A percentile compares a stretch with the other conserved stretches of the same genome.
phyloP scores from a whole-genome alignment of 2,888 invertebrate species.

The Pemphredon lugubris region DNA sequence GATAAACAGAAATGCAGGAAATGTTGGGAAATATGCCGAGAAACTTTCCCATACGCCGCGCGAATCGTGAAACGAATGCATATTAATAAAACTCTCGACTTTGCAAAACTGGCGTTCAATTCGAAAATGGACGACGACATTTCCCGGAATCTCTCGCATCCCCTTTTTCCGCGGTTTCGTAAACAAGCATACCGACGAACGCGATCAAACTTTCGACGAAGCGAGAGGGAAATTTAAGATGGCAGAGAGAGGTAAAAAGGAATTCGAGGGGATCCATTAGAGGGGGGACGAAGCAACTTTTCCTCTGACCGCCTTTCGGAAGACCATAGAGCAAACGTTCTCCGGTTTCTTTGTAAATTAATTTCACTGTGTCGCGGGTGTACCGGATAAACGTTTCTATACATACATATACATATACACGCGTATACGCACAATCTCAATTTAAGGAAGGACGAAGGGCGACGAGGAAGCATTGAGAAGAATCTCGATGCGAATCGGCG shows the following conservation, averaged over 20 bases:
- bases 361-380: slow-evolving; percentile 12
- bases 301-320: background rate
- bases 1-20: slow-evolving; percentile 5
- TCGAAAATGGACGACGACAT: too few relatives aligned
- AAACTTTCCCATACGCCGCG: background rate
- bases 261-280: background rate
- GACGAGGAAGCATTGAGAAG: slow-evolving; percentile 19
- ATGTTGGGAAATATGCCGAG: too few relatives aligned
- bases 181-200: background rate
- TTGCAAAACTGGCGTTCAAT: background rate
- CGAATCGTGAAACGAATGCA: background rate
- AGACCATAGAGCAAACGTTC: background rate
- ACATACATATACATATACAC: too few relatives aligned
- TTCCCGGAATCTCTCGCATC: too few relatives aligned
- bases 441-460: background rate
- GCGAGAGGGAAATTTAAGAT: background rate
- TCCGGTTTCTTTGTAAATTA: slow-evolving; percentile 21
- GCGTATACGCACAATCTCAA: too few relatives aligned
- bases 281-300: background rate
- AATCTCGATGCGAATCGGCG: slow-evolving; percentile 1
- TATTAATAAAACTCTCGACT: slow-evolving; percentile 12
- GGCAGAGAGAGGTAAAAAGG: background rate
- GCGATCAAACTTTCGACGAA: background rate
- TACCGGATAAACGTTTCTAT: too few relatives aligned
- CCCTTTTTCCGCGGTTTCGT: background rate